A percentile compares a stretch with the other conserved stretches of the same genome.
Evolutionary conservation across 1,140 invertebrate genomes (phyloP).

Genomic region (Diorhabda elongata): DNA sequence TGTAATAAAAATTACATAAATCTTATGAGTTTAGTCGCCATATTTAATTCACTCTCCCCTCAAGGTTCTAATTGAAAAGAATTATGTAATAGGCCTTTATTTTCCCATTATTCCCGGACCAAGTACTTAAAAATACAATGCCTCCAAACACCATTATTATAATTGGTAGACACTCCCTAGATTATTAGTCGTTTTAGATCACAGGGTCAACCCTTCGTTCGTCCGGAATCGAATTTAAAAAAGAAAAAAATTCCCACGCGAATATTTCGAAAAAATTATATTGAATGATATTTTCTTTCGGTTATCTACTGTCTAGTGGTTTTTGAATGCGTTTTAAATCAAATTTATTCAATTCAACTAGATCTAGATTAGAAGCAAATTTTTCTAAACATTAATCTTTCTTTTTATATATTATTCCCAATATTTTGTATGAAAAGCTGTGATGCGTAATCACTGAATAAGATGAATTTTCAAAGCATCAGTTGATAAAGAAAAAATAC

Average conservation of each 20-base stretch:
- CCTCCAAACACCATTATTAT: constrained; percentile 13
- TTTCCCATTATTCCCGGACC: constrained; percentile 13
- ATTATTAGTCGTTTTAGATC: constrained; percentile 8
- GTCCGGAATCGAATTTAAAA: constrained; percentile 5
- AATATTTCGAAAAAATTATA: not conserved
- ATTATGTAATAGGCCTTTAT: constrained; percentile 14
- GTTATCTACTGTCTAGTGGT: not conserved
- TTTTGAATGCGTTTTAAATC: no score
- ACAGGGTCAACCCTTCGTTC: constrained; percentile 7
- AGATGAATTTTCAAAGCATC: no score
- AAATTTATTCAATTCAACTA: no score
- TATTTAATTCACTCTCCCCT: constrained; percentile 11
- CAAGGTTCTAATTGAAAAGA: constrained; percentile 13
- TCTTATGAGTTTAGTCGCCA: constrained; percentile 6
- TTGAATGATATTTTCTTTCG: constrained; percentile 10
- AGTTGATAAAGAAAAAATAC: no score
- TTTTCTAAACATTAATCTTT: no score
- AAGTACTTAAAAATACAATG: constrained; percentile 14
- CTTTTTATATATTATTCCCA: no score
- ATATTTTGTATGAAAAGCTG: no score
- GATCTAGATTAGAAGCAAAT: no score
- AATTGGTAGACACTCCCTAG: constrained; percentile 13
- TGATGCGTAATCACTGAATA: no score
- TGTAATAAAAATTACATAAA: constrained; percentile 8
- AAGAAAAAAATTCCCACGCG: not conserved